phyloP scores from a whole-genome alignment of 2,113 vertebrate species.

The Anthoscopus minutus region DNA sequence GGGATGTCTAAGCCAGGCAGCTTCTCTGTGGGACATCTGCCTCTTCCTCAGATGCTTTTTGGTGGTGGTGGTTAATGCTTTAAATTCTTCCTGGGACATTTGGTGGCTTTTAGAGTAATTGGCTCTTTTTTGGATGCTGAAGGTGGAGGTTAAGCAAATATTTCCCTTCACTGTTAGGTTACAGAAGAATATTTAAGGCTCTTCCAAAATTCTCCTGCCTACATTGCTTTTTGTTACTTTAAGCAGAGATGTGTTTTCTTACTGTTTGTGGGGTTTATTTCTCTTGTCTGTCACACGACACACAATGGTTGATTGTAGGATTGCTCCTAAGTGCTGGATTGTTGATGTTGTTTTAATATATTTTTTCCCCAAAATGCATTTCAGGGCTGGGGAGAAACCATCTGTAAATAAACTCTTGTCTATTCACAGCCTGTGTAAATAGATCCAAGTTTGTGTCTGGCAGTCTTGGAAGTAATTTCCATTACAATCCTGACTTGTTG shows the following conservation, averaged over 20 bases:
- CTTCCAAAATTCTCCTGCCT: not conserved
- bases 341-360: not conserved
- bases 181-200: conserved; percentile 9
- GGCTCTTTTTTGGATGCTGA: not conserved
- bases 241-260: not conserved
- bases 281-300: not conserved
- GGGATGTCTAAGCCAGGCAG: not conserved
- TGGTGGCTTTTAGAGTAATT: conserved; percentile 20
- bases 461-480: not conserved
- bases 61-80: conserved; percentile 19
- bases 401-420: not conserved
- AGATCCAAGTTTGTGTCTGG: not conserved
- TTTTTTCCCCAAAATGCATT: not conserved
- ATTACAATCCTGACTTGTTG: not conserved
- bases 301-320: conserved; percentile 33
- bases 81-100: conserved; percentile 24
- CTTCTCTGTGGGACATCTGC: not conserved
- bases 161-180: conserved; percentile 21
- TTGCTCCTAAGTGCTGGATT: not conserved
- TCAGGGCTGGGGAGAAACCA: not conserved
- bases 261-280: not conserved
- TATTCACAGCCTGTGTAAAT: not conserved
- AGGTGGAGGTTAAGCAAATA: conserved; percentile 48
- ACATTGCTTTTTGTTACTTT: not conserved
- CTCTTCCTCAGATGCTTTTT: conserved; percentile 3